Percentiles rank a stretch among this genome's conserved stretches.
These are phyloP conservation scores for Opisthocomus hoazin DNA, from an alignment of 2,113 vertebrate genomes.

Conservation along the genomic window DNA sequence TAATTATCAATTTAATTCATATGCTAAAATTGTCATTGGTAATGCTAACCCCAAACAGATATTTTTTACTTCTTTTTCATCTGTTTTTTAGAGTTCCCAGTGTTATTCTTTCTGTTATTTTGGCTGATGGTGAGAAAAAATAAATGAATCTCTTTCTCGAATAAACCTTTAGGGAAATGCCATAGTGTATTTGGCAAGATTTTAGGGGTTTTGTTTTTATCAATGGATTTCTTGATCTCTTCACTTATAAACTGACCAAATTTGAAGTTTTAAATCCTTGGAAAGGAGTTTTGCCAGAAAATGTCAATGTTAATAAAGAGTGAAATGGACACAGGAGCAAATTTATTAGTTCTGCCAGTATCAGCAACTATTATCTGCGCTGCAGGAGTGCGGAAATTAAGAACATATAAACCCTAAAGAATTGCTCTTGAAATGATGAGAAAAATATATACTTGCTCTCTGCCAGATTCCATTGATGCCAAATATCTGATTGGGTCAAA, in stretches of 20 bases:
- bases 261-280: background rate
- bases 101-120: background rate
- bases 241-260: background rate
- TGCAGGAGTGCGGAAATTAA: background rate
- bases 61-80: background rate
- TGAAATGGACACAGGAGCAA: background rate
- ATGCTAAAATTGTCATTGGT: background rate
- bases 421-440: background rate
- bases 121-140: background rate
- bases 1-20: background rate
- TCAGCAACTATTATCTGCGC: background rate
- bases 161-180: background rate
- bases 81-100: background rate
- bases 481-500: background rate
- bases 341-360: background rate
- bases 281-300: background rate
- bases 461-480: background rate
- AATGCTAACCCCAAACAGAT: background rate
- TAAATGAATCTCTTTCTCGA: background rate
- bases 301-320: background rate
- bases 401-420: background rate
- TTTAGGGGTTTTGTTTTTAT: slow-evolving; percentile 21
- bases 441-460: background rate
- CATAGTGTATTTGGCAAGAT: background rate
- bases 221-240: background rate